Evolutionary conservation across 2,888 invertebrate species (phyloP), one percentile per base, ranked within the genome.

Genomic region (Cataglyphis livida): DNA sequence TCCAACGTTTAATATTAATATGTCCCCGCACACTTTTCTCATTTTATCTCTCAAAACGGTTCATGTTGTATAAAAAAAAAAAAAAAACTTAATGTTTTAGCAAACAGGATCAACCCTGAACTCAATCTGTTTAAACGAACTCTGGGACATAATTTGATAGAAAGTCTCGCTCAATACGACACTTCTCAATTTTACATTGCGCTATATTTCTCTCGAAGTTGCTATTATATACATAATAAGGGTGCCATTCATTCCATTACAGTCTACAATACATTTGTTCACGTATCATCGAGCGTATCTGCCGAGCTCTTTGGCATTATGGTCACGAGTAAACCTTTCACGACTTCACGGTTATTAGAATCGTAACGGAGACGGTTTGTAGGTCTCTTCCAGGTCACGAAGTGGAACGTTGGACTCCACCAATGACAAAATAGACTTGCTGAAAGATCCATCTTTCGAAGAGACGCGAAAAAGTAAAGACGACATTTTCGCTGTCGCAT

Each of bases 271-370:
- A 82, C 35, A 54, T 51, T 59, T 74, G 64, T 75, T 61, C 78
- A 51, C 21, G n/a, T 73, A 81, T 81, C 81, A 73, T 48, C 82
- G 41, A 74, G 18, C 38, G 44, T 65, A 62, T 82, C 64, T 70
- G 51, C 15, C 62, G 62, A 73, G 62, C 83, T 88, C 86, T 87
- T 89, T 83, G 86, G 83, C 90, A 91, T 92, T 91, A 90, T 83
- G 89, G 88, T 91, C 92, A 92, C 92, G 92, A 92, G 85, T 84
- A 87, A 91, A 90, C 89, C 91, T 91, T 90, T 90, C 88, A 88
- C 91, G 89, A 89, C 91, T 91, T 88, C 85, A 75, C 88, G 85
- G 89, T 90, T 90, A 88, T 89, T 91, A 90, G 87, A 91, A 89
- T 89, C 86, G 90, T 88, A 90, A 87, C 85, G 68, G 85, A 83